Evolutionary conservation across 2,797 vertebrate species (phyloP).

Genomic region (Melanotaenia maccullochi): DNA sequence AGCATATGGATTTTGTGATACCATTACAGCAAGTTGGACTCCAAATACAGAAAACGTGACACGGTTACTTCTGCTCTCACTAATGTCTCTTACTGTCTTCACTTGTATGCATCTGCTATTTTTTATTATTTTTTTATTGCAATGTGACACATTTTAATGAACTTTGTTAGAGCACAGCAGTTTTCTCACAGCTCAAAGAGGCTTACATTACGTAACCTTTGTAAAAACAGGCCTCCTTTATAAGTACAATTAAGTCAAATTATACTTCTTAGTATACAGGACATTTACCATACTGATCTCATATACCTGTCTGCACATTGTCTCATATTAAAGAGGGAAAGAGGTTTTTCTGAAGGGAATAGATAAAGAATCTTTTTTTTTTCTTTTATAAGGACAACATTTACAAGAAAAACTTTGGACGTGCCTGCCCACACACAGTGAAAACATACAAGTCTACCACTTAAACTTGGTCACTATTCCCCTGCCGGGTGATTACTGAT

Average conservation of each 20-base stretch:
- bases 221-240: conserved; percentile 23
- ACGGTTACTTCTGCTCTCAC: background rate
- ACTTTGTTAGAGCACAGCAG: background rate
- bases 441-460: background rate
- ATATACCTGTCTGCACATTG: conserved; percentile 7
- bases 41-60: conserved; percentile 6
- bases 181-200: conserved; percentile 23
- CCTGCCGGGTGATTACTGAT: background rate
- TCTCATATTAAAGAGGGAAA: conserved; percentile 13
- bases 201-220: conserved; percentile 26
- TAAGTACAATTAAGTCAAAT: conserved; percentile 24
- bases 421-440: background rate
- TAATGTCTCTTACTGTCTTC: background rate
- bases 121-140: conserved; percentile 16
- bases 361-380: conserved; percentile 4
- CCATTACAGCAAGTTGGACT: background rate
- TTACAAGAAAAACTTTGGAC: background rate
- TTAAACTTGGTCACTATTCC: background rate
- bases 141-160: background rate
- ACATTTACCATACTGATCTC: conserved; percentile 9
- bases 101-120: conserved; percentile 3
- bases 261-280: conserved; percentile 14
- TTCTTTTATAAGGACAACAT: background rate
- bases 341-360: background rate
- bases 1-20: conserved; percentile 4